phyloP scores from a whole-genome alignment of 2,797 vertebrate species.

The Myioborus melanocephalus region DNA sequence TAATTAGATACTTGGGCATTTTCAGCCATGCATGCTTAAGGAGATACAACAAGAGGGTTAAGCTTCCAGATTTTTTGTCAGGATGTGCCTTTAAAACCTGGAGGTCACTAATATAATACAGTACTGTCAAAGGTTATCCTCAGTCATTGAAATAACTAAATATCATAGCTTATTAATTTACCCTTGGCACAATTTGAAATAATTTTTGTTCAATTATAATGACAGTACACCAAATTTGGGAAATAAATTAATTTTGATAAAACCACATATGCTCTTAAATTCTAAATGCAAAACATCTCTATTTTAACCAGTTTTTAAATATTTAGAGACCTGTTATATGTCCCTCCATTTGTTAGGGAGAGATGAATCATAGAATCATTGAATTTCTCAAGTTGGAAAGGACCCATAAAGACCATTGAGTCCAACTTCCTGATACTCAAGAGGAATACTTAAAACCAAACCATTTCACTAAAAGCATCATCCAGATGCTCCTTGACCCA shows the following conservation, averaged over 20 bases:
- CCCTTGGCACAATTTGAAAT: neutral
- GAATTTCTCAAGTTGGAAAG: neutral
- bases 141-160: neutral
- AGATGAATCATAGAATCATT: neutral
- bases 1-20: neutral
- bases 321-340: neutral
- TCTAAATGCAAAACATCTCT: neutral
- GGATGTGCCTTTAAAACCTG: neutral
- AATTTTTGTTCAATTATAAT: neutral
- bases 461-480: neutral
- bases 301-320: neutral
- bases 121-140: neutral
- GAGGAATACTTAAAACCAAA: neutral
- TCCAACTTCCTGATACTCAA: neutral
- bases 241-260: neutral
- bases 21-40: neutral
- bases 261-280: neutral
- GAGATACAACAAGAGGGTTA: neutral
- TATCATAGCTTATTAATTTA: neutral
- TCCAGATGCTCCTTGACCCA: neutral
- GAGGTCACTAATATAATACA: neutral
- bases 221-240: neutral
- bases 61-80: neutral
- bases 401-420: neutral
- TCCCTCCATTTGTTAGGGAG: neutral